Base-by-base conservation (phyloP, 2,888 invertebrate species). In the Heliothis peltigera region DNA sequence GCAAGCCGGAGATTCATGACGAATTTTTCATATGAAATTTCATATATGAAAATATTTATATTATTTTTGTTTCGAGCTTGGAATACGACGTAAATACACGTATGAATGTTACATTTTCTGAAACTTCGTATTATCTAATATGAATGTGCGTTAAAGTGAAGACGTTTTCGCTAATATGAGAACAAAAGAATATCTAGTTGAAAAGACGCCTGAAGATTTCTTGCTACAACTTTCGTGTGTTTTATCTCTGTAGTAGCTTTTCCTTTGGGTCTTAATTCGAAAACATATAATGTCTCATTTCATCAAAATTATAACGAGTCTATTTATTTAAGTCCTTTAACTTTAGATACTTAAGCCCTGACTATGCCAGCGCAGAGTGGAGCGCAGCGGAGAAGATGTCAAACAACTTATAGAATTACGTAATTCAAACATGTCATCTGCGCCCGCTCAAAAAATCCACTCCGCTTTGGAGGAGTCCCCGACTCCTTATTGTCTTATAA, bases 1-100 rank as follows among this genome's bases (percentile, higher is more conserved):
- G 88, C 89, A 89, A 79, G 83, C 79, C 73, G 61, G 70, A 79
- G 82, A 81, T 77, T 80, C 82, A 80, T 82, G 83, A 85, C 85
- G 84, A 83, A 87, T 84, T 85, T 87, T 86, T 85, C 77, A 79
- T 77, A 79, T 72, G 80, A 84, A 85, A 82, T 84, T 85, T 84
- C 78, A 71, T 80, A 66, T 76, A 63, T 56, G 66, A 71, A 77
- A 80, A 82, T 80, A 81, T 84, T 84, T 84, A 78, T 81, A 70
- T 74, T 71, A 66, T 73, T 80, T 71, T 67, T 73, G 71, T 75
- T 76, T 69, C 51, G 64, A 70, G 57, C 62, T 47, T 42, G 46
- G 61, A 49, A 62, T 75, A 55, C 22, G 64, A 51, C 48, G 66
- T 52, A 64, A 64, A 68, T 75, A 56, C 53, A 61, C 25, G 56